Evolutionary conservation across 1,140 invertebrate species (phyloP).

Genomic region (Gonatopus flavifemur): DNA sequence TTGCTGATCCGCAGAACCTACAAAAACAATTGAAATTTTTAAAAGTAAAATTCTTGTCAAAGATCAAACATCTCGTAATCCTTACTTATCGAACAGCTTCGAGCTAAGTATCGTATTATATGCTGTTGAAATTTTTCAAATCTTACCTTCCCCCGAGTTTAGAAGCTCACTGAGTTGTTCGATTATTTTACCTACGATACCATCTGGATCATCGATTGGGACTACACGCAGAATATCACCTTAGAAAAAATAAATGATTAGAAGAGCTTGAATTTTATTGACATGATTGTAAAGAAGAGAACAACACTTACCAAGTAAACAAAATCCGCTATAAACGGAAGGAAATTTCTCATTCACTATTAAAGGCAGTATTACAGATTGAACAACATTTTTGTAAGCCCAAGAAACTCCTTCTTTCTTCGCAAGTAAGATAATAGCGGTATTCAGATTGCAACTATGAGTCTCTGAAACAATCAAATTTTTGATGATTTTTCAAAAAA

Average conservation of each 20-base stretch:
- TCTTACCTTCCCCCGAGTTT: slow-evolving; percentile 35
- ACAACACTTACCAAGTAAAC: slow-evolving; percentile 36
- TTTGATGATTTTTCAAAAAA: too few relatives aligned
- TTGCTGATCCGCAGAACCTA: slow-evolving; percentile 39
- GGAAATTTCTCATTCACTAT: slow-evolving; percentile 36
- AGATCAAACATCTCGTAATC: too few relatives aligned
- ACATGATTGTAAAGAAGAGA: neutral
- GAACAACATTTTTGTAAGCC: slow-evolving; percentile 42
- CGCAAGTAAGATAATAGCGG: slow-evolving; percentile 40
- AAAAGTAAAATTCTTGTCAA: slow-evolving; percentile 2
- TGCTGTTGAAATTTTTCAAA: too few relatives aligned
- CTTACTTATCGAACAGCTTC: too few relatives aligned
- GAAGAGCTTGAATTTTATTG: neutral
- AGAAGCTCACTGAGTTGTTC: slow-evolving; percentile 42
- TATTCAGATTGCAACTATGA: slow-evolving; percentile 22
- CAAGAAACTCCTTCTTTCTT: slow-evolving; percentile 41
- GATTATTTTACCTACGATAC: slow-evolving; percentile 29
- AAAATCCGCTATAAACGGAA: slow-evolving; percentile 34
- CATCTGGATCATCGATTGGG: slow-evolving; percentile 23
- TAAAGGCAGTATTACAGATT: slow-evolving; percentile 36
- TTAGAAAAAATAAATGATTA: slow-evolving; percentile 7
- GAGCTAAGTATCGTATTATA: too few relatives aligned
- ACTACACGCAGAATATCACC: slow-evolving; percentile 42
- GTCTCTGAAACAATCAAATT: slow-evolving; percentile 29
- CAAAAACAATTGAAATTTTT: slow-evolving; percentile 4